Base-by-base conservation (phyloP, 2,888 invertebrate genomes). In the Cabera pusaria region DNA sequence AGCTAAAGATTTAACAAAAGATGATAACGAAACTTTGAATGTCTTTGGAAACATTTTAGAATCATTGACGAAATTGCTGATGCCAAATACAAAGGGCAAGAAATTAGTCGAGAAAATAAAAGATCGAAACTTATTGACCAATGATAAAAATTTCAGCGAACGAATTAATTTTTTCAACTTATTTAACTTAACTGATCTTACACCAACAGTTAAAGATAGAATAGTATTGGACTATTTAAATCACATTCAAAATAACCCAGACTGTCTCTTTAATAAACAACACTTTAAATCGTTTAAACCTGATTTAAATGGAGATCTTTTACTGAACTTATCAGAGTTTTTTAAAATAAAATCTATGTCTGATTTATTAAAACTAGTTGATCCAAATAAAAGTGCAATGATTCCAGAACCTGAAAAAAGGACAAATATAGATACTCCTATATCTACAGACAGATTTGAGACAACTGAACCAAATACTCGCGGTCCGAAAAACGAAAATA, bases 311-410 rank as follows among this genome's bases (percentile, higher is more conserved):
- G 75, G 82, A 1, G 70, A 76, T 38, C 75, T 82, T 46, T 54
- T 85, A 28, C 56, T 79, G 1, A 83, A 80, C 48, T 56, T 88
- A 18, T 77, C 80, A 0, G 80, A 88, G 33, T 79, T 85, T 47
- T 75, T 82, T 2, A 85, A 80, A 59, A 71, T 83, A 1, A 82
- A 81, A 49, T 79, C 85, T 0, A 67, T 77, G 17, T 49, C 68
- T n/a, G 85, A 84, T 49, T 64, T 87, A 19, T 32, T 82, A 0
- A 76, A 75, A 32, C 25, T 78, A 21, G 21, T 79, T 32, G 52
- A 43, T 14, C 35, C 36, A 42, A 6, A 27, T 39, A 7, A 22
- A 28, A 9, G 26, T 19, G n/a, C n/a, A n/a, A n/a, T n/a, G n/a
- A n/a, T n/a, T n/a, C n/a, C n/a, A n/a, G n/a, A n/a, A n/a, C n/a